Evolutionary conservation across 2,888 invertebrate genomes (phyloP).

Genomic region (Hyposoter didymator): DNA sequence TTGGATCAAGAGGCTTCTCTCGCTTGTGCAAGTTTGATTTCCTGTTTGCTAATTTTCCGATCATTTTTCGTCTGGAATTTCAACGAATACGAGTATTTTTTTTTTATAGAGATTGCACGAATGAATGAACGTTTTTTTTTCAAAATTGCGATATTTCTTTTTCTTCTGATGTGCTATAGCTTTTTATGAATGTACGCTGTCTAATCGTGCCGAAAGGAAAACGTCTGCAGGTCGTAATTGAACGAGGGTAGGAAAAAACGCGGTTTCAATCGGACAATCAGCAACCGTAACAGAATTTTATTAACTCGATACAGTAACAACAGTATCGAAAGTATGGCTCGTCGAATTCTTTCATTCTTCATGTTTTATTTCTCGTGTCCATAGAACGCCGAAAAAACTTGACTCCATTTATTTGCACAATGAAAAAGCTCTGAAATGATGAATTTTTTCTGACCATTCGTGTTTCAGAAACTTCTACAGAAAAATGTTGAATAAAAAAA

Average conservation of each 20-base stretch:
- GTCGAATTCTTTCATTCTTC: neutral
- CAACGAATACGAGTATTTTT: no score
- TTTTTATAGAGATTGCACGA: no score
- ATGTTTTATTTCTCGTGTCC: neutral
- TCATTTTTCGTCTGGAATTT: no score
- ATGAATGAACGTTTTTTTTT: neutral
- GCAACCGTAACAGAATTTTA: neutral
- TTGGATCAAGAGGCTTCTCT: neutral
- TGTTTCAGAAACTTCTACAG: neutral
- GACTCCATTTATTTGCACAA: neutral
- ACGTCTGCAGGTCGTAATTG: conserved; percentile 16
- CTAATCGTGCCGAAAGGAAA: neutral
- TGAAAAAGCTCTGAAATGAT: neutral
- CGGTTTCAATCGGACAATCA: neutral
- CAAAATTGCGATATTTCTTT: neutral
- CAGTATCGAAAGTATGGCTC: neutral
- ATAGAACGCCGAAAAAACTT: neutral
- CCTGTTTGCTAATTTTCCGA: no score
- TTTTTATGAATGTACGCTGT: neutral
- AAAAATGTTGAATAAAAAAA: neutral
- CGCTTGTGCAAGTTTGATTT: neutral
- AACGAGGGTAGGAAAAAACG: neutral
- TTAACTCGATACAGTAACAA: neutral
- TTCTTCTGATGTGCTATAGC: neutral
- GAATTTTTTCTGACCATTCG: neutral